Evolutionary conservation across 2,888 invertebrate species (phyloP), one percentile per base, ranked within the genome.

Genomic region (Acanthosepion lycidas): DNA sequence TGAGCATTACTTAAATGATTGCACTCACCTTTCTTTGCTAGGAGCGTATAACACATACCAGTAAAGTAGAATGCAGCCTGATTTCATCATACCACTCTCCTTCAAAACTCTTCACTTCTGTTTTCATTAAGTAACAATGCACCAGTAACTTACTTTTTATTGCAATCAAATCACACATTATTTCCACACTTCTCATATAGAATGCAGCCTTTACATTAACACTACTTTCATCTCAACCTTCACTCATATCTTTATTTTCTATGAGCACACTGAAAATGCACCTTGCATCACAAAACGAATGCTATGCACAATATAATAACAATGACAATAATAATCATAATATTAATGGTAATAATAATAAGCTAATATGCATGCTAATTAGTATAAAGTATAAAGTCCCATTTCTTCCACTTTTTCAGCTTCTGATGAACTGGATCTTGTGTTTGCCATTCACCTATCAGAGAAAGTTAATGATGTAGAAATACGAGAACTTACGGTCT

Each of bases 401-500:
- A 51, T 93, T 93, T 93, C 93, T 93, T 93, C 93, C 93, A 93
- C 78, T 53, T 94, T 94, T 95, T 51, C 95, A 96, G 96, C 92
- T 18, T 95, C 95, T 26, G 95, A 95, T 18, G 91, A 95, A 28
- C 96, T 96, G 0, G 96, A 97, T 92, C 95, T 96, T 48, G 95
- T 96, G 15, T 95, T 97, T 64, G 96, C 96, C 28, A 51, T 97
- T 51, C 96, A 97, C 95, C 94, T 96, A 91, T 95, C 96, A 23
- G 95, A 95, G n/a, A 91, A 95, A 2, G 95, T 95, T 26, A 94
- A 95, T 15, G 94, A 94, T 0, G 94, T 94, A 15, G 96, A 96
- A 55, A 96, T 95, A 94, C 78, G 92, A 15, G 91, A 94, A 3
- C 95, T 96, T 23, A 95, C 96, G 48, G 64, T 95, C 0, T 97